Base-by-base conservation (phyloP, 2,888 invertebrate species). In the Eupithecia tripunctaria region DNA sequence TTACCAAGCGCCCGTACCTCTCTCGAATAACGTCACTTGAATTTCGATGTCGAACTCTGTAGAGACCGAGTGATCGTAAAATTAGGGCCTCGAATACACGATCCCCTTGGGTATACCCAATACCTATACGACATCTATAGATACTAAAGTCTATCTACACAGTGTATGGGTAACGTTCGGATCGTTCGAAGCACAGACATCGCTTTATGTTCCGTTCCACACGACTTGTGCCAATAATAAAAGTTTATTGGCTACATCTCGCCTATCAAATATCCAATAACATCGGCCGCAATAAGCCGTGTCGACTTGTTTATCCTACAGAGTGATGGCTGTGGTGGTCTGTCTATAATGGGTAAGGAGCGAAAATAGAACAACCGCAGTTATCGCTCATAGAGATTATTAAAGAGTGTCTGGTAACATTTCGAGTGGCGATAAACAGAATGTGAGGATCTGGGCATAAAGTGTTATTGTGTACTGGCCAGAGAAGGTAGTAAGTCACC, bases 21-120 rank as follows among this genome's bases (percentile, higher is more conserved):
- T 88, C 89, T 88, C 88, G 85, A 88, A 91, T 88, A 89, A 88
- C 91, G 82, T 85, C 87, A 89, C 91, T 92, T 91, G 91, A 92
- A 91, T 91, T 91, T 91, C 89, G 90, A 91, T 90, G 89, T 87
- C 86, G 84, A 86, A 86, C 85, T 86, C 87, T 85, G 85, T 85
- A 82, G 88, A 89, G 89, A 88, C 87, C 88, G 88, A 82, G 85
- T 84, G 88, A 84, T 92, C 91, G 90, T 93, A 91, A 93, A 93
- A 92, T 92, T 91, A 91, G 88, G 88, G 84, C 82, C 85, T 83
- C 81, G 81, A 84, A 86, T 85, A 85, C 82, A 80, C 78, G 76
- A 74, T 67, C 80, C 80, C 79, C 78, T 74, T 73, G 76, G 71
- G 72, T 71, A 76, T 74, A 77, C 74, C 70, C 67, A 47, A 64